A percentile compares a stretch with the other conserved stretches of the same genome.
Conservation (phyloP, 2,797 vertebrate species). For the Hirundo rustica region DNA sequence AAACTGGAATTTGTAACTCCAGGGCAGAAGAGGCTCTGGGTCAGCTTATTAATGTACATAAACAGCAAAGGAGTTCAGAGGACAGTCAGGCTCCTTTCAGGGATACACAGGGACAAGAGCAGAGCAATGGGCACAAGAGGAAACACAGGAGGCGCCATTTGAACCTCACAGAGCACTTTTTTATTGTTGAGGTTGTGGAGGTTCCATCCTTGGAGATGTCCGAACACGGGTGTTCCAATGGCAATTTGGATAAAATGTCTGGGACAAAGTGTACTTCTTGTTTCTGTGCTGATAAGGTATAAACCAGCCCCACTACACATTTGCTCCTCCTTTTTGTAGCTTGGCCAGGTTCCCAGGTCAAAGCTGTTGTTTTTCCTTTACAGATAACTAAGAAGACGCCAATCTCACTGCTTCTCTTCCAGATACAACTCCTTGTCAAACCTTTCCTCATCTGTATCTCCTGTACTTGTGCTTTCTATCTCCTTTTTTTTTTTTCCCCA, state of each 20-base stretch:
- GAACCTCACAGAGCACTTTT: neutral
- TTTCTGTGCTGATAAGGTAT: neutral
- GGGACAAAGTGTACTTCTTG: neutral
- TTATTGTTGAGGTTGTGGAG: neutral
- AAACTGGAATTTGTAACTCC: neutral
- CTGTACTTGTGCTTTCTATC: neutral
- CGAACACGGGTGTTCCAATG: rapidly evolving
- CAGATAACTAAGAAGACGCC: neutral
- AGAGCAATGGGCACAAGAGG: neutral
- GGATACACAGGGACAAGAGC: neutral
- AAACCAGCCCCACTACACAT: neutral
- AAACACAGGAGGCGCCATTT: neutral
- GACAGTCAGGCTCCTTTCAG: neutral
- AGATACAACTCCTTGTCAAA: neutral
- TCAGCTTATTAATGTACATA: neutral
- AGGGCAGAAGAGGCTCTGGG: neutral
- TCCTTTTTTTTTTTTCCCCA: neutral
- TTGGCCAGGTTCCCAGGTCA: neutral
- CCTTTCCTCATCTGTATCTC: neutral
- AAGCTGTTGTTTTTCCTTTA: neutral
- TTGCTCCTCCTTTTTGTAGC: neutral
- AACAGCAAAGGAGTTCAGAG: neutral
- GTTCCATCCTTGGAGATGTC: neutral
- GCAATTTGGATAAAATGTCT: neutral
- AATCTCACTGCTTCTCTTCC: neutral